Conservation (phyloP, 1,140 invertebrate species). For the Mercenaria mercenaria region DNA sequence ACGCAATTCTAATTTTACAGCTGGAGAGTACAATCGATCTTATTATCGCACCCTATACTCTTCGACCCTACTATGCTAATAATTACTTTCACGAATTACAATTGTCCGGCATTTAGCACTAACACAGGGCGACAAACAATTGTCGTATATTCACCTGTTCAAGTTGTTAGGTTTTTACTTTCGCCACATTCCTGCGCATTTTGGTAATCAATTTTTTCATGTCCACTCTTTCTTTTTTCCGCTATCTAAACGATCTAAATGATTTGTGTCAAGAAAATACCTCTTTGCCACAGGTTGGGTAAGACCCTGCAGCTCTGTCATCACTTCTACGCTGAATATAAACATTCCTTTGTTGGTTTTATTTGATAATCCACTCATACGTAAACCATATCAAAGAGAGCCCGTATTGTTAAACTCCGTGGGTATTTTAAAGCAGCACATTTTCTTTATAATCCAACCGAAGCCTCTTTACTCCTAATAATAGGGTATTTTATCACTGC, state of each 20-base stretch:
- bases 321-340: constrained; percentile 1
- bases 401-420: constrained; percentile 29
- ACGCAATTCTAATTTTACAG: constrained; percentile 2
- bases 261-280: not conserved
- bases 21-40: not conserved
- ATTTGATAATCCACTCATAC: constrained; percentile 29
- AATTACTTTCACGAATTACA: not conserved
- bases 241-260: not conserved
- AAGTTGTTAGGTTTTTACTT: not conserved
- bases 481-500: constrained; percentile 24
- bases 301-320: constrained; percentile 2
- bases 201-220: not conserved
- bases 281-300: not conserved
- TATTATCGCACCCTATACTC: constrained; percentile 9
- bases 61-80: not conserved
- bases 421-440: not conserved
- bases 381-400: not conserved
- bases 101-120: not conserved
- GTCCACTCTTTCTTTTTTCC: constrained; percentile 1
- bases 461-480: constrained; percentile 21
- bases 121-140: not conserved
- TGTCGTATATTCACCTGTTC: not conserved
- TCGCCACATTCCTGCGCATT: not conserved
- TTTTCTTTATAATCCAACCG: constrained; percentile 31
- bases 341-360: constrained; percentile 11